These are phyloP conservation scores for Cyrtonyx montezumae DNA, from an alignment of 2,113 vertebrate species.

Conservation along the genomic window DNA sequence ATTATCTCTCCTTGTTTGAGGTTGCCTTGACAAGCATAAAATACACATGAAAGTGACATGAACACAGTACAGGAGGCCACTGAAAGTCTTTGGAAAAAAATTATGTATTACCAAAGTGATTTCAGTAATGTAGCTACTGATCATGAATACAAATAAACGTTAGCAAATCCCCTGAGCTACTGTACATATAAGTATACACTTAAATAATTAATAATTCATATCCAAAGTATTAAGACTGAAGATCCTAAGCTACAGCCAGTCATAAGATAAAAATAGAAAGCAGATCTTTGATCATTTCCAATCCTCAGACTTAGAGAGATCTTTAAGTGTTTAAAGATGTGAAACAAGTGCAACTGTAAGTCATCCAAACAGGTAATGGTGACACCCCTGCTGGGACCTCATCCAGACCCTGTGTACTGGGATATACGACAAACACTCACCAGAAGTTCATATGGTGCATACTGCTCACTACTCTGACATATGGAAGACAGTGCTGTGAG, in stretches of 20 bases:
- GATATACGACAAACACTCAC: background rate
- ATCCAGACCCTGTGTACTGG: background rate
- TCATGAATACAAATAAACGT: slow-evolving; percentile 49
- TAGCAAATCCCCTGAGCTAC: background rate
- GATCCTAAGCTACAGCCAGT: background rate
- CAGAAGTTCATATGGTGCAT: no score
- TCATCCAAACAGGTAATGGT: background rate
- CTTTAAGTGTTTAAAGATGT: background rate
- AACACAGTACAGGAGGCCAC: slow-evolving; percentile 20
- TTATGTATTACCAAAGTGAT: background rate
- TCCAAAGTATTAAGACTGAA: background rate
- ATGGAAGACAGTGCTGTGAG: accelerated
- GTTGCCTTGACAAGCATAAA: slow-evolving; percentile 24
- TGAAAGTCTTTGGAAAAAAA: slow-evolving; percentile 23
- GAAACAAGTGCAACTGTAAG: background rate
- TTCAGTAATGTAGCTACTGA: background rate
- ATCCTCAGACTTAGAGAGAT: background rate
- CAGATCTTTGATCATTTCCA: background rate
- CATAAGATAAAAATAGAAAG: background rate
- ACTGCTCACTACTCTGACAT: background rate
- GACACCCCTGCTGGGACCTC: background rate
- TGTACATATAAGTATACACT: background rate
- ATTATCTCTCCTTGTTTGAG: background rate
- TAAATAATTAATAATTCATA: slow-evolving; percentile 37
- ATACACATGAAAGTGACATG: slow-evolving; percentile 10